Evolutionary conservation across 2,113 vertebrate species (phyloP), one percentile per base, ranked within the genome.

Genomic region (Solea senegalensis): DNA sequence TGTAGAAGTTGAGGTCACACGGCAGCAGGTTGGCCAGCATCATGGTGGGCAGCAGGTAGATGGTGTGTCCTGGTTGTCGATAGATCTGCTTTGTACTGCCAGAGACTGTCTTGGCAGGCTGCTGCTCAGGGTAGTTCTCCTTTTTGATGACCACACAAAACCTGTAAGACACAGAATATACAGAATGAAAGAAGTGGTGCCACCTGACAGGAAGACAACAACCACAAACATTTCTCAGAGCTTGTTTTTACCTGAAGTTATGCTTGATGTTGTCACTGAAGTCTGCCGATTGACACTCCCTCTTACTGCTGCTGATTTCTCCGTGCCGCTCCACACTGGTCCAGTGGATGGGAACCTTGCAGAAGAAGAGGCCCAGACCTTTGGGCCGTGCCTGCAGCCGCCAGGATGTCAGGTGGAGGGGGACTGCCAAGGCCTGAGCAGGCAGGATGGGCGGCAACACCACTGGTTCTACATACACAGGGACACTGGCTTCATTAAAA

Each of bases 81-180:
- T 97, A 99, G 87, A 99, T 99, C 88, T 97, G 95, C 77, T 98
- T 95, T 8, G 96, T 83, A 7, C 93, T 93, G 69, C 96, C 95
- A 15, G 96, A 94, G 70, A 95, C 94, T 28, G 92, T 94, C 88
- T 90, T 96, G 67, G 97, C 97, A 16, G 97, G 97, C 92, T 96
- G 94, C 82, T 98, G 97, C 45, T 98, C 95, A 0, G 98, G 97
- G 27, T 98, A 99, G 78, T 96, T 97, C 62, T 98, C 97, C 74
- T 99, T 99, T 87, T 97, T 98, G 69, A 98, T 96, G 49, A 97
- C 96, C 75, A 99, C 97, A 65, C 96, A 98, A 81, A 98, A 99
- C 91, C 98, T 99, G 69, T 62, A 16, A 54, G 43, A 71, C 2
- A 5, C 28, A 60, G 44, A 59, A 21, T 21, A 21, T 21, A 21